Evolutionary conservation across 2,797 vertebrate genomes (phyloP).

Genomic region (Pteropus rufus): DNA sequence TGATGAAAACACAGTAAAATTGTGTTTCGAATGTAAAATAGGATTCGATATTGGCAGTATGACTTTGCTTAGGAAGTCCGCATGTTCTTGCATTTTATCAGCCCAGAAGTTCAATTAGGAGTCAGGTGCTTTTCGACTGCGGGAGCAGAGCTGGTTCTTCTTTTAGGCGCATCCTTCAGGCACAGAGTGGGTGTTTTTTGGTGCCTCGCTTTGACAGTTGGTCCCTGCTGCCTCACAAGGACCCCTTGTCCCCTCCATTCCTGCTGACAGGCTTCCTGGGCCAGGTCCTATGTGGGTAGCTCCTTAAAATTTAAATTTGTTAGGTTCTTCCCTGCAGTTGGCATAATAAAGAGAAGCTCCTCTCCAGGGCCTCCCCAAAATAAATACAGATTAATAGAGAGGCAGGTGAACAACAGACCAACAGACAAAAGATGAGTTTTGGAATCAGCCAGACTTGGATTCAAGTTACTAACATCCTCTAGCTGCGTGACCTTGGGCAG

Average conservation of each 20-base stretch:
- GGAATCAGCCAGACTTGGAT: not conserved
- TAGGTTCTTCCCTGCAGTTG: conserved; percentile 50
- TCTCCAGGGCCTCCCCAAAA: not conserved
- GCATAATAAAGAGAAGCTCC: conserved; percentile 59
- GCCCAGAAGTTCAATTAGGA: not conserved
- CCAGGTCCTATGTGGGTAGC: not conserved
- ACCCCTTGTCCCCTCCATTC: not conserved
- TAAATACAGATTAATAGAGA: not conserved
- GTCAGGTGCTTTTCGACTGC: not conserved
- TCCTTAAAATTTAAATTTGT: conserved; percentile 49
- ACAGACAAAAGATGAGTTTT: not conserved
- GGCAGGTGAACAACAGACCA: not conserved
- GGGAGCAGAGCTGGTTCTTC: not conserved
- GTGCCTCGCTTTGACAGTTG: not conserved
- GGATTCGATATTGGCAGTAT: not conserved
- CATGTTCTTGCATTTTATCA: not conserved
- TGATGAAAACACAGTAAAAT: not conserved
- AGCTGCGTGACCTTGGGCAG: not conserved
- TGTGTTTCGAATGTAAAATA: not conserved
- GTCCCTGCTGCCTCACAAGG: not conserved
- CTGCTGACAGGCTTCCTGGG: not conserved
- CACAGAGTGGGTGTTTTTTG: too few relatives aligned
- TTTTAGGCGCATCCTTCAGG: not conserved
- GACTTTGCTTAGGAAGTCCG: not conserved
- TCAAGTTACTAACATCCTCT: not conserved